Conservation (phyloP, 1,140 invertebrate genomes). For the Idris sp. region DNA sequence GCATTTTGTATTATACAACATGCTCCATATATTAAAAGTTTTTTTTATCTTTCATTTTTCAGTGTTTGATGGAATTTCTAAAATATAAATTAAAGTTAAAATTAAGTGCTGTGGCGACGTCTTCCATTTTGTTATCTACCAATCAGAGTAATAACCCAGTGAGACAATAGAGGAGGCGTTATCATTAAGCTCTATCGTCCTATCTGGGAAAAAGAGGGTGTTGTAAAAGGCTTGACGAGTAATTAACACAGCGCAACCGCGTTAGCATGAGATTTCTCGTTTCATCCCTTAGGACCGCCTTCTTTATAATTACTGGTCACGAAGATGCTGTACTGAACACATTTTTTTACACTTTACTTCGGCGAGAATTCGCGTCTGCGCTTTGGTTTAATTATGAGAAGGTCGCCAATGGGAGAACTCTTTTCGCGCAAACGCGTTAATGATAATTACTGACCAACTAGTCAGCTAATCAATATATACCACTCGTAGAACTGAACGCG, state of each 20-base stretch:
- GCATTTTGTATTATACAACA: no score
- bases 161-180: conserved; percentile 59
- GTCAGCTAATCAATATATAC: conserved; percentile 43
- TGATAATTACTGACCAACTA: conserved; percentile 73
- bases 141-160: conserved; percentile 30
- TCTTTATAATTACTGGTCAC: conserved; percentile 70
- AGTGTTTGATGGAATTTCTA: no score
- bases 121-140: conserved; percentile 28
- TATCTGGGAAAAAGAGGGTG: conserved; percentile 49
- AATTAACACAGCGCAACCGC: conserved; percentile 71
- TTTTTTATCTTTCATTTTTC: no score
- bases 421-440: conserved; percentile 71
- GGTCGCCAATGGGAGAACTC: conserved; percentile 70
- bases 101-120: no score
- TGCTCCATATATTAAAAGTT: no score
- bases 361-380: conserved; percentile 69
- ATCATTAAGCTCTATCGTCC: conserved; percentile 47
- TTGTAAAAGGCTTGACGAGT: conserved; percentile 70
- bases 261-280: conserved; percentile 27
- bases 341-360: conserved; percentile 45
- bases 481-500: not conserved
- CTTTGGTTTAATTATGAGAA: conserved; percentile 68
- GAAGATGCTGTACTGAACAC: conserved; percentile 49
- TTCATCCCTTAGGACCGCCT: conserved; percentile 62
- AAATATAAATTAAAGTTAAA: no score